Evolutionary conservation across 2,888 invertebrate species (phyloP), one percentile per base, ranked within the genome.

Genomic region (Elmis aenea): DNA sequence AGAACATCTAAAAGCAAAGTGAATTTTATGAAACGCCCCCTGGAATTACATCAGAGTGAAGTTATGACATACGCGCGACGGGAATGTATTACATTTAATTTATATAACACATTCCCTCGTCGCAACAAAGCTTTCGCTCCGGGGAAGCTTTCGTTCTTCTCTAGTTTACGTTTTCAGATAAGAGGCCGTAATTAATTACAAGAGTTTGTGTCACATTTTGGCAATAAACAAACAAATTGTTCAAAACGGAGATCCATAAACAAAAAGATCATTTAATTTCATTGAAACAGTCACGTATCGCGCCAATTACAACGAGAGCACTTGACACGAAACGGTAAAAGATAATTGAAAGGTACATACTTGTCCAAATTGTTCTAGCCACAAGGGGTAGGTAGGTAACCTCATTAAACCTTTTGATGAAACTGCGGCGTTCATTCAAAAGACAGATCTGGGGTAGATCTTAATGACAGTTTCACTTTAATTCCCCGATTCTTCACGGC

Each of bases 51-150:
- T 13, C 11, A 12, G 30, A 20, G 20, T 13, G 18, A 21, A 13
- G 22, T 10, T 16, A 25, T 26, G 37, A 35, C 33, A 36, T 13
- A 26, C 23, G 24, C 33, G 20, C 13, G 37, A 42, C 42, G 37
- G 22, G 29, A 42, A 42, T 38, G 33, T 42, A 42, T 38, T 42
- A 34, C 28, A 28, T 42, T 42, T 38, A 38, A 43, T 43, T 43
- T 39, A 28, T 43, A 39, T 43, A 32, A 35, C 28, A 32, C 43
- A 39, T 39, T 42, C 26, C 28, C 34, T 14, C 27, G 33, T 32
- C 32, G 35, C 27, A 35, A 39, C 38, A 39, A 39, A 39, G 39
- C 35, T 35, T 15, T 36, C 15, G 35, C 39, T 43, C 37, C 39
- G 26, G 39, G 39, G 29, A 10, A 10, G 9, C 25, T 5, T 24